Percentiles rank a stretch among this genome's conserved stretches.
These are phyloP conservation scores for Noctua janthina DNA, from an alignment of 2,888 invertebrate genomes.

Conservation along the genomic window DNA sequence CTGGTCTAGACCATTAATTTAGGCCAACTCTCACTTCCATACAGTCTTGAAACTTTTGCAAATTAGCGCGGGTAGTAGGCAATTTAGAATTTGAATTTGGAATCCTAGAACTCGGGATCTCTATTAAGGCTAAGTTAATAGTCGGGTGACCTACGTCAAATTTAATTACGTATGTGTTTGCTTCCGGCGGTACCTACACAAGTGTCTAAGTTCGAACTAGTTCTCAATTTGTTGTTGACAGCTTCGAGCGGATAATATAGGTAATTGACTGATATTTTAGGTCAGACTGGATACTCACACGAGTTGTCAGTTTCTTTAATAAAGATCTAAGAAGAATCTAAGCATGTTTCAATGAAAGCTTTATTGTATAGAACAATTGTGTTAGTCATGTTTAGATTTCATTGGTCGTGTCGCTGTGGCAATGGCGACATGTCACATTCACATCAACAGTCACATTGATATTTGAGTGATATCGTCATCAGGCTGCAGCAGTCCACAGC, in stretches of 20 bases:
- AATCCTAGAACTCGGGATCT: background rate
- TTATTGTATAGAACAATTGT: background rate
- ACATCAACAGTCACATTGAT: background rate
- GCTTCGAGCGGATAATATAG: background rate
- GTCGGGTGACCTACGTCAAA: slow-evolving; percentile 40
- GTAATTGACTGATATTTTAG: background rate
- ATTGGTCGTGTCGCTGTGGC: background rate
- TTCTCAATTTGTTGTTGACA: slow-evolving; percentile 36
- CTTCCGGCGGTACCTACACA: slow-evolving; percentile 12
- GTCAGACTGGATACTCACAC: background rate
- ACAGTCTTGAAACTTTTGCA: slow-evolving; percentile 45
- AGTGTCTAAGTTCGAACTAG: slow-evolving; percentile 31
- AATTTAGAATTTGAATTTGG: slow-evolving; percentile 44
- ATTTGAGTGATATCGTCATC: background rate
- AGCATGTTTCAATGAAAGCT: too few species aligned
- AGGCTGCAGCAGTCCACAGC: background rate
- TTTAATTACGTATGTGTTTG: slow-evolving; percentile 30
- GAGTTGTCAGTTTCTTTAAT: background rate
- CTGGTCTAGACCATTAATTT: slow-evolving; percentile 49
- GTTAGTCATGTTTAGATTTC: background rate
- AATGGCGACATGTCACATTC: background rate
- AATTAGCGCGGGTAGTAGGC: slow-evolving; percentile 39
- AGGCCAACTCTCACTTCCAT: slow-evolving; percentile 8
- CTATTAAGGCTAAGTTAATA: slow-evolving; percentile 31
- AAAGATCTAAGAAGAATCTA: background rate